Evolutionary conservation across 1,140 invertebrate genomes (phyloP), one percentile per base, ranked within the genome.

Genomic region (Leptoteleia sp.): DNA sequence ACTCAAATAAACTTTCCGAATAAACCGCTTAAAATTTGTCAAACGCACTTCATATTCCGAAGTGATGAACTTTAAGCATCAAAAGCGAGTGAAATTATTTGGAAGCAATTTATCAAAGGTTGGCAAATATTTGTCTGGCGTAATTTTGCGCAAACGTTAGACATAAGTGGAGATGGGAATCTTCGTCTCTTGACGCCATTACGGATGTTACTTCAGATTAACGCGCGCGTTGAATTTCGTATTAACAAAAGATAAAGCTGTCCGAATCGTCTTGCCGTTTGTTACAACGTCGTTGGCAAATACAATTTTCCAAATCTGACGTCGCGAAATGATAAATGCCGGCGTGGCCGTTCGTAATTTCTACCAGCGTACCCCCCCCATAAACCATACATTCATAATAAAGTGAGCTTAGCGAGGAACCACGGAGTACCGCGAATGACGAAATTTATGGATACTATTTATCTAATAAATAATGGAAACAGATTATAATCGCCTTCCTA

Each of bases 391-490:
- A 68, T 76, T 22, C 31, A 54, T 76, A 68, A 76, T 76, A 68
- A 68, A 68, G 47, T 55, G 33, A 76, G 62, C 47, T 76, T 68
- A 68, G 72, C 22, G 52, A 67, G 48, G 52, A 76, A 62, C 47
- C 47, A 68, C 37, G 27, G 43, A 61, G 72, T 54, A 67, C 17
- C 55, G 45, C 62, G 62, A 61, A 76, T 68, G 17, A 62, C 47
- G 22, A 54, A 76, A 76, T 76, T 76, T 76, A 76, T 76, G 62
- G 55, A 38, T 47, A 62, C 47, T 76, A 76, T 68, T 76, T 76
- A 76, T 76, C 72, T 68, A 76, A 67, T 76, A 76, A 76, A 68
- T 76, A 76, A 76, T 55, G 55, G 45, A 68, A 76, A 76, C 47
- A 62, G 72, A 76, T 76, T 67, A 76, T 67, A 76, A 68, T 76